phyloP scores from a whole-genome alignment of 2,888 invertebrate species.

The Deilephila elpenor region DNA sequence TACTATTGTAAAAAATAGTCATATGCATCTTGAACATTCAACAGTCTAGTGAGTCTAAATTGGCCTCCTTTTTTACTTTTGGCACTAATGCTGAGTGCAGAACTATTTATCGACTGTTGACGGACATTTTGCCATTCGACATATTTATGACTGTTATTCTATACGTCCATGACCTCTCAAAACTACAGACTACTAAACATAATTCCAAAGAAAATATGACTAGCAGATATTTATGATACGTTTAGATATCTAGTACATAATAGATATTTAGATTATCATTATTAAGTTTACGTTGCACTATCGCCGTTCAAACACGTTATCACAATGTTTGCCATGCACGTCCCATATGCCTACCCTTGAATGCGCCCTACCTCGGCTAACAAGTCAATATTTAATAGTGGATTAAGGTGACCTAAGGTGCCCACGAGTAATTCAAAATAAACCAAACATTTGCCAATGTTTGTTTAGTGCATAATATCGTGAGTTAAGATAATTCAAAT shows the following conservation, averaged over 20 bases:
- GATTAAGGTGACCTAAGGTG: not conserved
- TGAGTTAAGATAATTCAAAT: not conserved
- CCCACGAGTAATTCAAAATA: not conserved
- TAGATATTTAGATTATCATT: not conserved
- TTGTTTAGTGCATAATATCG: not conserved
- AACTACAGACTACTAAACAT: too few relatives aligned
- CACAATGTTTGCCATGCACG: not conserved
- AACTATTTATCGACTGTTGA: too few relatives aligned
- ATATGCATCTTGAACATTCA: too few relatives aligned
- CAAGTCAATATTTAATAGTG: not conserved
- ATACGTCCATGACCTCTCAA: too few relatives aligned
- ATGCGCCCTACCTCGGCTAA: not conserved
- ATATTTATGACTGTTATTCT: too few relatives aligned
- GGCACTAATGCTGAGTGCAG: too few relatives aligned
- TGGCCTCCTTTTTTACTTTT: too few relatives aligned
- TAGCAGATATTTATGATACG: not conserved
- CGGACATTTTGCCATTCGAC: too few relatives aligned
- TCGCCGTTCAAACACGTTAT: not conserved
- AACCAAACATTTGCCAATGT: not conserved
- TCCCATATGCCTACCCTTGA: constrained; percentile 1
- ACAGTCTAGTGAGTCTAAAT: too few relatives aligned
- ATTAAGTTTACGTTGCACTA: not conserved
- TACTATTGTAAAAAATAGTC: too few relatives aligned
- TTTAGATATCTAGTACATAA: not conserved
- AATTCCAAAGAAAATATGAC: not conserved